Conservation (phyloP, 1,140 invertebrate genomes). For the Scaptomyza hsui region DNA sequence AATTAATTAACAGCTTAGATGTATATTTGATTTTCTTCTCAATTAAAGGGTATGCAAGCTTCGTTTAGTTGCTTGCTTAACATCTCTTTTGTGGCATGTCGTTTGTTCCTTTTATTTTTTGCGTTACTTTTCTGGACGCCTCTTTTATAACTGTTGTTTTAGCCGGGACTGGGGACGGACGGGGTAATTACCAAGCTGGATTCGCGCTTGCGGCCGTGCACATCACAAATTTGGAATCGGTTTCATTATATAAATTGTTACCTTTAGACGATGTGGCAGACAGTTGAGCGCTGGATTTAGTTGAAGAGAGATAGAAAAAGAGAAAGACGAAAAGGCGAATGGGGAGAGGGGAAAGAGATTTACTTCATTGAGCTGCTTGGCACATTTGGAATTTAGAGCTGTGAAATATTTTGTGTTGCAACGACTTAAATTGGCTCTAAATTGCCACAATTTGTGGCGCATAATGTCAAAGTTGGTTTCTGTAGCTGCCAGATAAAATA, state of each 20-base stretch:
- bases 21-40: too few species aligned
- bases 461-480: conserved; percentile 77
- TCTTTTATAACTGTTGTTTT: conserved; percentile 72
- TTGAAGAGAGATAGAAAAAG: neutral
- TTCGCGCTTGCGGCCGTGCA: conserved; percentile 40
- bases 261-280: conserved; percentile 76
- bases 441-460: conserved; percentile 68
- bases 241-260: conserved; percentile 82
- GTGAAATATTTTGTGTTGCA: conserved; percentile 48
- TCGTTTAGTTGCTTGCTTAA: neutral
- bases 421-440: conserved; percentile 44
- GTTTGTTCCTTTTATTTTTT: conserved; percentile 28
- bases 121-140: conserved; percentile 42
- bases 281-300: conserved; percentile 42
- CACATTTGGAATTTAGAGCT: conserved; percentile 26
- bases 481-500: conserved; percentile 29
- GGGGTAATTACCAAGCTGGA: conserved; percentile 46
- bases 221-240: conserved; percentile 77
- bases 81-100: conserved; percentile 2
- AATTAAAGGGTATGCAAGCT: conserved; percentile 12
- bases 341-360: conserved; percentile 8
- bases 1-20: too few species aligned
- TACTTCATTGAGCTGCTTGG: conserved; percentile 48
- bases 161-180: conserved; percentile 19
- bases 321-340: neutral